phyloP scores from a whole-genome alignment of 2,888 invertebrate genomes.

The Criorhina ranunculi region DNA sequence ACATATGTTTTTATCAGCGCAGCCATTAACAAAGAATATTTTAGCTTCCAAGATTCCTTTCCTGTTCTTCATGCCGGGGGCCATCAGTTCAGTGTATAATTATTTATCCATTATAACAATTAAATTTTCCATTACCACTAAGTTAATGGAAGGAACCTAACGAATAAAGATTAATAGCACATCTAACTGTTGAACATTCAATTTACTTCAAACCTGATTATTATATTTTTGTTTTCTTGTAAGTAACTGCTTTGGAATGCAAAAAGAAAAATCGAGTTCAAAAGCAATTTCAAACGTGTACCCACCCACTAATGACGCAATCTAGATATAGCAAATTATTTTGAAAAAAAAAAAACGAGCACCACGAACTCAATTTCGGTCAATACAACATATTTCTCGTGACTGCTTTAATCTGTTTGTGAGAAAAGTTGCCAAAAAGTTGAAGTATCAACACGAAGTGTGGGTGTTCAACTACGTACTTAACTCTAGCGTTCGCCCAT shows the following conservation, averaged over 20 bases:
- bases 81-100: conserved; percentile 13
- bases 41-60: not conserved
- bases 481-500: conserved; percentile 42
- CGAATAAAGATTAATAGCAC: conserved; percentile 23
- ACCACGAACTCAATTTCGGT: conserved; percentile 52
- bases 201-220: conserved; percentile 9
- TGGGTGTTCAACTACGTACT: conserved; percentile 60
- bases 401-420: conserved; percentile 43
- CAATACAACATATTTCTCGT: conserved; percentile 50
- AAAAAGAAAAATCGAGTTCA: conserved; percentile 25
- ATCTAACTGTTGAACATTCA: conserved; percentile 55
- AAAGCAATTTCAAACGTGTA: conserved; percentile 45
- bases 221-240: conserved; percentile 10
- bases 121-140: conserved; percentile 5
- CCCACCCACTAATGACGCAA: conserved; percentile 71
- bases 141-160: conserved; percentile 14
- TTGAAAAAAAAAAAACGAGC: conserved; percentile 13
- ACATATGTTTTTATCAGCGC: too few relatives aligned
- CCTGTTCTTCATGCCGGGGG: conserved; percentile 10
- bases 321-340: conserved; percentile 37
- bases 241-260: conserved; percentile 7
- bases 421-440: conserved; percentile 61
- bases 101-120: conserved; percentile 9
- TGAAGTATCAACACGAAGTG: conserved; percentile 25
- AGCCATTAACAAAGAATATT: too few relatives aligned